Evolutionary conservation across 1,140 invertebrate species (phyloP).

Genomic region (Lepidostoma basale): DNA sequence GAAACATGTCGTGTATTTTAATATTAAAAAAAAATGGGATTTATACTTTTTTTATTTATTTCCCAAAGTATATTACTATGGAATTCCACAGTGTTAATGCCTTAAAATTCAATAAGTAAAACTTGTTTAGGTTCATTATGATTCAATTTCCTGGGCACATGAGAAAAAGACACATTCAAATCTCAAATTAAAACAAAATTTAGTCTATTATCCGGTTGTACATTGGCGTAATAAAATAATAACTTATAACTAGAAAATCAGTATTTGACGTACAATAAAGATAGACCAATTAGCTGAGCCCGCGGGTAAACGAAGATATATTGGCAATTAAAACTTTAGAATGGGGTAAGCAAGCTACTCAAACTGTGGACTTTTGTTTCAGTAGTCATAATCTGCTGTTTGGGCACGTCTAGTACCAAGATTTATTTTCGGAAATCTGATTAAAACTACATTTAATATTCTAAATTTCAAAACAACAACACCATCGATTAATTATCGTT

Average conservation of each 20-base stretch:
- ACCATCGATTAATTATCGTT: too few relatives aligned
- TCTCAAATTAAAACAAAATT: background rate
- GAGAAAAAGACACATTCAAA: background rate
- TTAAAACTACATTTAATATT: too few relatives aligned
- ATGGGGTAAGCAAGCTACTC: background rate
- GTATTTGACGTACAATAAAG: background rate
- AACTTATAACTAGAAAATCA: background rate
- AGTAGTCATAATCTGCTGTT: background rate
- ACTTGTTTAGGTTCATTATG: background rate
- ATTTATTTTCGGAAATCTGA: too few relatives aligned
- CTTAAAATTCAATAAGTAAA: too few relatives aligned
- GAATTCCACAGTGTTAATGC: too few relatives aligned
- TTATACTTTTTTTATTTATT: too few relatives aligned
- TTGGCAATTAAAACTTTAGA: conserved; percentile 19
- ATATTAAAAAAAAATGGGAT: too few relatives aligned
- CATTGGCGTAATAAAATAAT: background rate
- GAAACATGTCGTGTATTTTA: too few relatives aligned
- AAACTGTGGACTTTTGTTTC: background rate
- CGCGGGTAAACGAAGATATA: conserved; percentile 11
- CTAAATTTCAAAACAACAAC: too few relatives aligned
- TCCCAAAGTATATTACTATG: too few relatives aligned
- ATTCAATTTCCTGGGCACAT: background rate
- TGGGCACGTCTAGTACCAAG: too few relatives aligned
- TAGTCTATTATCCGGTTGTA: background rate
- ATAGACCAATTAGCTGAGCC: background rate